Percentiles rank a stretch among this genome's conserved stretches.
phyloP scores from a whole-genome alignment of 1,140 invertebrate genomes.

The Temnothorax longispinosus region DNA sequence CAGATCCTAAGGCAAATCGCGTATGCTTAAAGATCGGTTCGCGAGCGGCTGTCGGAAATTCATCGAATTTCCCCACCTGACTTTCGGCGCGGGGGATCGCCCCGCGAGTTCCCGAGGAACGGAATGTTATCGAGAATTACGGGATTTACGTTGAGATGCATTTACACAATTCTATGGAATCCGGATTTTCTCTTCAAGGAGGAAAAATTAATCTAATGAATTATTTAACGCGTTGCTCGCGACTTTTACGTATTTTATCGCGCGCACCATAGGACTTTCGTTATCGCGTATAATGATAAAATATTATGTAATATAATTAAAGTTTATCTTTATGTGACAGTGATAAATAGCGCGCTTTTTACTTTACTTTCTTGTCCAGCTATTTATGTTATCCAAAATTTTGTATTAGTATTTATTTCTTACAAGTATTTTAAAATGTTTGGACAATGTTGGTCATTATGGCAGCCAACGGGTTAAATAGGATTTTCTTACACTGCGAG shows the following conservation, averaged over 20 bases:
- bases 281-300: neutral
- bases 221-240: neutral
- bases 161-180: neutral
- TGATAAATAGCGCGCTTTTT: neutral
- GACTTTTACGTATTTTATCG: neutral
- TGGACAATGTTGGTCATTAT: neutral
- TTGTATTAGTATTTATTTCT: neutral
- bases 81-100: neutral
- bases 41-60: conserved; percentile 1
- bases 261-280: neutral
- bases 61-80: neutral
- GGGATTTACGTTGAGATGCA: neutral
- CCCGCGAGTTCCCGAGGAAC: neutral
- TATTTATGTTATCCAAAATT: neutral
- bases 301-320: neutral
- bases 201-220: neutral
- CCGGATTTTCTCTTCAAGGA: neutral
- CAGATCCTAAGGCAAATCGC: conserved; percentile 34
- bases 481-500: neutral
- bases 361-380: neutral
- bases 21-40: conserved; percentile 39
- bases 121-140: neutral
- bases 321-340: neutral
- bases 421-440: neutral
- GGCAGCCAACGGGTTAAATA: neutral